Percentiles rank a stretch among this genome's conserved stretches.
phyloP scores from a whole-genome alignment of 2,113 vertebrate genomes.

The Strigops habroptila region DNA sequence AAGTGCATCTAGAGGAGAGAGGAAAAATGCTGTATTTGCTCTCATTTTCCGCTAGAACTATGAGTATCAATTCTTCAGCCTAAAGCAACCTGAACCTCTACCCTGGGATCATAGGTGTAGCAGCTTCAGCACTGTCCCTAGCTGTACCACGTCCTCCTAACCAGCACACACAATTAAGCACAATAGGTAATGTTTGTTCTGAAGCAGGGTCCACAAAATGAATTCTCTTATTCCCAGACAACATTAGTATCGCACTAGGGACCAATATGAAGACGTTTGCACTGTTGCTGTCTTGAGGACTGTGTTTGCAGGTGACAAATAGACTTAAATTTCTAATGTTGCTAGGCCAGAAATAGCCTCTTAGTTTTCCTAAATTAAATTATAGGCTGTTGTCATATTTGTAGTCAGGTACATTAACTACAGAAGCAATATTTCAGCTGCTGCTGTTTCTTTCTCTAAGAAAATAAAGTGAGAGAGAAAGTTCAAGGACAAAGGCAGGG shows the following conservation, averaged over 20 bases:
- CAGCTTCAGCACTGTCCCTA: neutral
- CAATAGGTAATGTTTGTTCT: neutral
- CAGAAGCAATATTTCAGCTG: neutral
- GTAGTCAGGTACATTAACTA: neutral
- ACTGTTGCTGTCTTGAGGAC: neutral
- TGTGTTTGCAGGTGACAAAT: constrained; percentile 47
- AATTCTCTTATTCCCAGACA: constrained; percentile 10
- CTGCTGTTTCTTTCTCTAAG: neutral
- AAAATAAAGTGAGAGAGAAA: neutral
- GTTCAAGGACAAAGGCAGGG: neutral
- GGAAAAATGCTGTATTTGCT: neutral
- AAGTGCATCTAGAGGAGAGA: neutral
- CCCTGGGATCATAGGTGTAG: neutral
- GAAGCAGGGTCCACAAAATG: neutral
- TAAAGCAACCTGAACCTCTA: neutral
- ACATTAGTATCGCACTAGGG: neutral
- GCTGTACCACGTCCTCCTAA: neutral
- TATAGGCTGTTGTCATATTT: neutral
- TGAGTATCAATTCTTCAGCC: neutral
- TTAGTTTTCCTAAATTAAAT: constrained; percentile 56
- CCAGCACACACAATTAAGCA: neutral
- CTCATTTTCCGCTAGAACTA: neutral
- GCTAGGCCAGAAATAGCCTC: constrained; percentile 4
- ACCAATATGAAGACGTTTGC: neutral
- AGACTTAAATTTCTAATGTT: constrained; percentile 35